Evolutionary conservation across 2,888 invertebrate species (phyloP).

Genomic region (Hyposoter didymator): DNA sequence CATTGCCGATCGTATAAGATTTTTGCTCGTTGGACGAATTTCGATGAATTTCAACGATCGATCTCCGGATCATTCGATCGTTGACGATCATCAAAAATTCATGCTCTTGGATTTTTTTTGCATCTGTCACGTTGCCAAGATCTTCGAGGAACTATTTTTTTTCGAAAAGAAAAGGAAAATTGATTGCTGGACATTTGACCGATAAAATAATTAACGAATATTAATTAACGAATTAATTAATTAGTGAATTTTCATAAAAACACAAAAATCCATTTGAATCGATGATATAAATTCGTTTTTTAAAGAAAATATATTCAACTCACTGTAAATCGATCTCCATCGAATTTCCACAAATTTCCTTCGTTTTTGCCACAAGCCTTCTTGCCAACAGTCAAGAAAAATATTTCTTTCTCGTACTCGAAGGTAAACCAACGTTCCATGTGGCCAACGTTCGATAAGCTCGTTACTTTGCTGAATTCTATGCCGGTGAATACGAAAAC

Average conservation of each 20-base stretch:
- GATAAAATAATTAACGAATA: not conserved
- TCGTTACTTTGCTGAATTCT: constrained; percentile 75
- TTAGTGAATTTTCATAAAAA: not conserved
- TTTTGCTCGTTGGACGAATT: constrained; percentile 37
- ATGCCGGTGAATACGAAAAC: constrained; percentile 83
- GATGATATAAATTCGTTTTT: not conserved
- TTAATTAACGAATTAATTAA: not conserved
- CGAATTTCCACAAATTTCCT: constrained; percentile 84
- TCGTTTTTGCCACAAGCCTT: constrained; percentile 77
- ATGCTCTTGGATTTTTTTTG: constrained; percentile 68
- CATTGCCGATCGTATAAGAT: constrained; percentile 46
- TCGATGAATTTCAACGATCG: constrained; percentile 63
- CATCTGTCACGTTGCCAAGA: constrained; percentile 72
- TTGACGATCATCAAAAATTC: constrained; percentile 68
- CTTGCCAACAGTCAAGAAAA: constrained; percentile 81
- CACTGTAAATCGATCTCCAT: constrained; percentile 78
- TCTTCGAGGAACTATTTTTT: constrained; percentile 73
- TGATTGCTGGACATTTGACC: not conserved
- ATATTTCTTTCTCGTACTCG: constrained; percentile 77
- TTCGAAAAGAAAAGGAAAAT: constrained; percentile 10
- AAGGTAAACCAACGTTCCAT: constrained; percentile 84
- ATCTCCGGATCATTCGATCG: constrained; percentile 67
- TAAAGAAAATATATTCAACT: constrained; percentile 50
- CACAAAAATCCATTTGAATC: not conserved
- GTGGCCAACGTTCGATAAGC: constrained; percentile 83